Base-by-base conservation (phyloP, 2,113 vertebrate genomes). In the Centrocercus urophasianus region DNA sequence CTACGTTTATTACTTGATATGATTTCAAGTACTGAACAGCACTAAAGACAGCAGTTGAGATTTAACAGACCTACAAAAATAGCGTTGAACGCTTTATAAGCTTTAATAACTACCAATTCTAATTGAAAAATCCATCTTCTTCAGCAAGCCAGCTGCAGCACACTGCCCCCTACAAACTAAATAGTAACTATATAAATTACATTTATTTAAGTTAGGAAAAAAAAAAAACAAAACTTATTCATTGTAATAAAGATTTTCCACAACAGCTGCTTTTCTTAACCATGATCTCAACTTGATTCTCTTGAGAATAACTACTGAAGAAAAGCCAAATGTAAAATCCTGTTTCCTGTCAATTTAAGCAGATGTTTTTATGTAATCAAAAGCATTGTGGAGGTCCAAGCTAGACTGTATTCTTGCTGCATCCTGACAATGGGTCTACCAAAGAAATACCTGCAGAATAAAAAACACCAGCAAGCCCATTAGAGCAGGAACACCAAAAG, bases 211-310 rank as follows among this genome's bases (percentile, higher is more conserved):
- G 82, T 93, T 88, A 93, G 93, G 82, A 13, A 10, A 38, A 38
- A 50, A 52, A 52, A 82, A 87, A 96, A 96, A 97, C 36, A 36
- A 83, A 95, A 84, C 52, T 54, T 48, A 90, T 72, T 83, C 86
- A 95, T 79, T 91, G 59, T 80, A 96, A 82, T 92, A 88, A 92
- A 96, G 84, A 96, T 96, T 98, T 97, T 97, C 95, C 30, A 16
- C 64, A 97, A 92, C 97, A 97, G 97, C 96, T 97, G 97, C 88
- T 97, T 97, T 97, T 95, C 91, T 95, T 97, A 97, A 96, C 94
- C 93, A 94, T 95, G 90, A 97, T 94, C 93, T 97, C 95, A 97
- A 96, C 91, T 96, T 93, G 76, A 90, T 93, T 94, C 94, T 97
- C 94, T 83, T 76, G 97, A 95, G 94, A 96, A 93, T 95, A 89